Evolutionary conservation across 2,113 vertebrate species (phyloP).

Genomic region (Malaclemys terrapin): DNA sequence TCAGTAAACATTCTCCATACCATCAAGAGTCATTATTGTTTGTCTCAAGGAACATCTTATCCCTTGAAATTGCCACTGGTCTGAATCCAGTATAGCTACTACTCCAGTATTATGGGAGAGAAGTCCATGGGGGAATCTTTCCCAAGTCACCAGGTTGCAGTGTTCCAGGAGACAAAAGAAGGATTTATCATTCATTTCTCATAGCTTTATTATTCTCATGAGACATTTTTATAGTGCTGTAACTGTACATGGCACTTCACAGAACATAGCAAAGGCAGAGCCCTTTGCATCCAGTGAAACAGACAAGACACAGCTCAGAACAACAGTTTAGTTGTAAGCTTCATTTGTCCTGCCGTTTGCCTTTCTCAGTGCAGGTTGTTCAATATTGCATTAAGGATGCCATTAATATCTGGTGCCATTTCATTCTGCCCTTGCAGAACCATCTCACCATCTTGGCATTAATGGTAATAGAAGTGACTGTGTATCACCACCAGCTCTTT

Average conservation of each 20-base stretch:
- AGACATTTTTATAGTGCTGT: not conserved
- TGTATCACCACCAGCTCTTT: conserved; percentile 76
- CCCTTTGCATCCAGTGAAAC: not conserved
- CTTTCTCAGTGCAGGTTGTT: not conserved
- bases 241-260: not conserved
- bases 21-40: not conserved
- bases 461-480: conserved; percentile 74
- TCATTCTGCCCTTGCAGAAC: conserved; percentile 57
- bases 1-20: not conserved
- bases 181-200: not conserved
- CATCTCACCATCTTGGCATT: conserved; percentile 78
- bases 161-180: not conserved
- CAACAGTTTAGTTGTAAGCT: not conserved
- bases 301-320: not conserved
- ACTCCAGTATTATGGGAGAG: not conserved
- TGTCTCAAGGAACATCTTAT: not conserved
- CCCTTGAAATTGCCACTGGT: not conserved
- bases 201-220: not conserved
- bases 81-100: not conserved
- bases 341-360: not conserved
- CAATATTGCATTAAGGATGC: not conserved
- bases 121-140: not conserved
- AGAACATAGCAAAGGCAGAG: not conserved
- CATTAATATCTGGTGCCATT: accelerated
- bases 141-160: accelerated